Percentiles rank a stretch among this genome's conserved stretches.
Conservation (phyloP, 2,797 vertebrate genomes). For the Clarias platycephalus region DNA sequence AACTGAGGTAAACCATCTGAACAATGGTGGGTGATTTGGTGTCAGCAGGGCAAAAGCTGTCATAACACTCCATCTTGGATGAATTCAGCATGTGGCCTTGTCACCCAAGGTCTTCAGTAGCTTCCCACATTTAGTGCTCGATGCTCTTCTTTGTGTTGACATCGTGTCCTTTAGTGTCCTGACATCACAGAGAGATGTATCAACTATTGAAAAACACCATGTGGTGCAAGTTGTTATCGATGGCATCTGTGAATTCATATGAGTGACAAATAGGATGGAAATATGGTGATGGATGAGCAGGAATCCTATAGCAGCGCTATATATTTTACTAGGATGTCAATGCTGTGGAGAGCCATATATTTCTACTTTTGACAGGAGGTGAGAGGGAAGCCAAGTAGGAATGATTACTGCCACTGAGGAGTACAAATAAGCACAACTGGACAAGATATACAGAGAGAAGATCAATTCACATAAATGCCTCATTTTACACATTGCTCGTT, state of each 20-base stretch:
- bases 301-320: conserved; percentile 54
- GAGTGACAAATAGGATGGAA: conserved; percentile 67
- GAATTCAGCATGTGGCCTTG: conserved; percentile 8
- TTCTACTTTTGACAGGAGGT: conserved; percentile 34
- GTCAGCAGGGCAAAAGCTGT: neutral
- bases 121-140: conserved; percentile 13
- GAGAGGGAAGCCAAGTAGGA: conserved; percentile 31
- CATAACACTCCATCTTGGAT: conserved; percentile 5
- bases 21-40: neutral
- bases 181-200: conserved; percentile 62
- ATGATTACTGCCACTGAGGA: conserved; percentile 19
- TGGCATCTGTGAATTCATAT: conserved; percentile 61
- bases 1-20: neutral
- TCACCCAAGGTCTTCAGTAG: neutral
- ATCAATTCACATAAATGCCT: conserved; percentile 55
- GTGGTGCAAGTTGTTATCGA: conserved; percentile 60
- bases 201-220: conserved; percentile 56
- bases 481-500: conserved; percentile 32
- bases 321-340: conserved; percentile 55
- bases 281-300: conserved; percentile 56
- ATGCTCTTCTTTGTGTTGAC: conserved; percentile 53
- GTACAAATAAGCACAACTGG: conserved; percentile 41
- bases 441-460: conserved; percentile 35
- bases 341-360: conserved; percentile 26
- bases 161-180: conserved; percentile 70